Conservation (phyloP, 2,797 vertebrate species). For the Enteromius radiatus region DNA sequence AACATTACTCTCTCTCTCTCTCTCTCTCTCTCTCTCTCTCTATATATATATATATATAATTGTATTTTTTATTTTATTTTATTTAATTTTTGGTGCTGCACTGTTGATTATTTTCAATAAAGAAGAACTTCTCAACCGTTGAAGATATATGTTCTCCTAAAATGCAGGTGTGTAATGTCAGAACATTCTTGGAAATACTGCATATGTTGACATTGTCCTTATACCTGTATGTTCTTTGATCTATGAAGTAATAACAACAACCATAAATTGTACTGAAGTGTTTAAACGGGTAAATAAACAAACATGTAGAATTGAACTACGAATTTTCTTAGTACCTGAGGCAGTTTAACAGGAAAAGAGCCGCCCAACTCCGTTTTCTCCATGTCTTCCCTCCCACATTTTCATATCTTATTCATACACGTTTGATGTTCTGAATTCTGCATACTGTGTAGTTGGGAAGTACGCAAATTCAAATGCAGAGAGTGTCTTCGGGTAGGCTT, state of each 20-base stretch:
- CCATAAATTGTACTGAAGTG: not conserved
- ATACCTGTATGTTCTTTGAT: not conserved
- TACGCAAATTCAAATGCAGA: not conserved
- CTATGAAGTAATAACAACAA: not conserved
- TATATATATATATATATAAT: too few species aligned
- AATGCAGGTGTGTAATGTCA: not conserved
- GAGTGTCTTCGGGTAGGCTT: not conserved
- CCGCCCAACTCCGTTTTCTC: not conserved
- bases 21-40: too few species aligned
- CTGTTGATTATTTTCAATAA: too few species aligned
- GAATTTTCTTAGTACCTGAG: not conserved
- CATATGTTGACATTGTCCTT: not conserved
- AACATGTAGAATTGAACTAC: not conserved
- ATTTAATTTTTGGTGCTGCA: too few species aligned
- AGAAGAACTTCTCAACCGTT: too few species aligned
- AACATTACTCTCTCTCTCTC: too few species aligned
- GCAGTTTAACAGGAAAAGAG: not conserved
- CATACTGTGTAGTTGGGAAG: not conserved
- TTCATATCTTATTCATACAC: not conserved
- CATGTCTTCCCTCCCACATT: not conserved
- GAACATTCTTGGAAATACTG: not conserved
- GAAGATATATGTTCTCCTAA: not conserved
- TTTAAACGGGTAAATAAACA: constrained; percentile 6
- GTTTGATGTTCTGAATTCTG: not conserved
- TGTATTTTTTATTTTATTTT: not conserved